Evolutionary conservation across 2,113 vertebrate genomes (phyloP).

Genomic region (Anseranas semipalmata): DNA sequence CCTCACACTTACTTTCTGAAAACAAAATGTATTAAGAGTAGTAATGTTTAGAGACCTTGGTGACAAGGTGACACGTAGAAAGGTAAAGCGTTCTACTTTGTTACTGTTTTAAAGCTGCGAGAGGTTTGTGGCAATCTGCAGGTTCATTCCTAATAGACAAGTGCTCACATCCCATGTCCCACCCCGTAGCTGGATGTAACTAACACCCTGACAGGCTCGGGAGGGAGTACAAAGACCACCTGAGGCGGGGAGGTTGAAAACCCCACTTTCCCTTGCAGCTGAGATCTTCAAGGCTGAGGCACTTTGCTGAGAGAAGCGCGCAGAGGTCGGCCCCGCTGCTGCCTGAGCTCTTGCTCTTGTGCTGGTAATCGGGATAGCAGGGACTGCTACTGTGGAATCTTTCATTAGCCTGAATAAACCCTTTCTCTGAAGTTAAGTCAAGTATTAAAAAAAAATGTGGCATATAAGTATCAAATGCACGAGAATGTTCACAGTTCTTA

Average conservation of each 20-base stretch:
- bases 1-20: background rate
- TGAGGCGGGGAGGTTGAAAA: background rate
- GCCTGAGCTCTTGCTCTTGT: background rate
- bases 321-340: background rate
- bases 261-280: background rate
- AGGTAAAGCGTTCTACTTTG: background rate
- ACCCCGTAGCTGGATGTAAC: background rate
- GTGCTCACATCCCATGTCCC: background rate
- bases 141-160: background rate
- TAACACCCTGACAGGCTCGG: background rate
- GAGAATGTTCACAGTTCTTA: background rate
- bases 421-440: background rate
- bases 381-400: background rate
- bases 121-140: background rate
- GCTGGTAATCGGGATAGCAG: background rate
- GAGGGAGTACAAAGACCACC: background rate
- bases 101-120: background rate
- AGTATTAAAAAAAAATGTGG: background rate
- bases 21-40: background rate
- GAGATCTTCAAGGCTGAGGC: background rate
- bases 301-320: background rate
- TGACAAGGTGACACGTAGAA: background rate
- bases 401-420: background rate
- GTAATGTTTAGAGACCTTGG: background rate
- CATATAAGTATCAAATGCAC: background rate